These are phyloP conservation scores for Cistogaster globosa DNA, from an alignment of 2,888 invertebrate genomes.

Conservation along the genomic window DNA sequence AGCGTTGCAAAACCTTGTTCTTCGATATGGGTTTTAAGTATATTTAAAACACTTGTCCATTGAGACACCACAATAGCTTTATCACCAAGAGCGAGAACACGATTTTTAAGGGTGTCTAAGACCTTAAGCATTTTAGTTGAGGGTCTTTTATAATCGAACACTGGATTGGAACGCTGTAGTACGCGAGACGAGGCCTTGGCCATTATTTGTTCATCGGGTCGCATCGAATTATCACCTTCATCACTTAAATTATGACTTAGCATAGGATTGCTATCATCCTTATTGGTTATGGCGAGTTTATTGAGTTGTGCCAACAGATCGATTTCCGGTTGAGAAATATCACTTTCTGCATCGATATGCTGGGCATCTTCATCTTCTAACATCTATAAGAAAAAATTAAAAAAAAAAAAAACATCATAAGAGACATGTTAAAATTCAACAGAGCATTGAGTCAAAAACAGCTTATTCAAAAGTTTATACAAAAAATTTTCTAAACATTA, in stretches of 20 bases:
- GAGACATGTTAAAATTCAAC: no score
- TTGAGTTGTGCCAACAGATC: slow-evolving; percentile 87
- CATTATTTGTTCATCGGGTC: slow-evolving; percentile 82
- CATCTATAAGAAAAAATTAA: slow-evolving; percentile 82
- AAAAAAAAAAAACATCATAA: background rate
- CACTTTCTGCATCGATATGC: slow-evolving; percentile 76
- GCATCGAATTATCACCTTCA: slow-evolving; percentile 52
- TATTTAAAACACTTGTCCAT: slow-evolving; percentile 92
- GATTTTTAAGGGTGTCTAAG: slow-evolving; percentile 84
- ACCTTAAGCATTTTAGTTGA: slow-evolving; percentile 88
- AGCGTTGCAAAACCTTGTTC: slow-evolving; percentile 84
- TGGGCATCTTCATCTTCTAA: slow-evolving; percentile 83
- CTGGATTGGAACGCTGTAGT: slow-evolving; percentile 88
- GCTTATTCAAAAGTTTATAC: no score
- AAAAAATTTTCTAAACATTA: no score
- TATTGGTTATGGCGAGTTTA: slow-evolving; percentile 85
- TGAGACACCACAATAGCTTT: slow-evolving; percentile 95
- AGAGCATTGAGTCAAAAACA: background rate
- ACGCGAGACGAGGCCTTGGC: slow-evolving; percentile 86
- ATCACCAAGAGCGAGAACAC: slow-evolving; percentile 85
- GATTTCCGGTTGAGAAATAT: slow-evolving; percentile 82
- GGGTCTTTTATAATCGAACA: slow-evolving; percentile 85
- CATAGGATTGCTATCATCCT: slow-evolving; percentile 53
- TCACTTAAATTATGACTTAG: slow-evolving; percentile 37
- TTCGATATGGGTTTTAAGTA: slow-evolving; percentile 88